A percentile compares a stretch with the other conserved stretches of the same genome.
Evolutionary conservation across 2,888 invertebrate species (phyloP).

Genomic region (Geophilus truncorum): DNA sequence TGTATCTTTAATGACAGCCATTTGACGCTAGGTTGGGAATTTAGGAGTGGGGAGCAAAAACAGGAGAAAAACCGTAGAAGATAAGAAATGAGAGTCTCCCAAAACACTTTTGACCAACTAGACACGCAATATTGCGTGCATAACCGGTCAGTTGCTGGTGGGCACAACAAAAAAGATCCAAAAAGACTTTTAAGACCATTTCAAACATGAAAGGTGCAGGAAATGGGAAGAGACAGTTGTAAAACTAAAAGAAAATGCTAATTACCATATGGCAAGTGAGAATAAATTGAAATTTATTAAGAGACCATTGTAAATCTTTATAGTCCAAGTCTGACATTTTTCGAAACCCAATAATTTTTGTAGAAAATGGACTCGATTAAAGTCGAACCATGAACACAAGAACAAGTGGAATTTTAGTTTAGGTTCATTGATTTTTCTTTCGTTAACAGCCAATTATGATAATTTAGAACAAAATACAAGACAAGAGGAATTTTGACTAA

Average conservation of each 20-base stretch:
- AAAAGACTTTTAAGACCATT: slow-evolving; percentile 6
- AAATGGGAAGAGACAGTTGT: background rate
- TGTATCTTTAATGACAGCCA: background rate
- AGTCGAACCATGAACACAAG: too few relatives aligned
- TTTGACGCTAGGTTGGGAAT: slow-evolving; percentile 20
- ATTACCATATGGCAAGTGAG: too few relatives aligned
- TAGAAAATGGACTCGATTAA: too few relatives aligned
- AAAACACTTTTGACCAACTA: background rate
- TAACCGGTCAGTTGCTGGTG: background rate
- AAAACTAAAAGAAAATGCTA: background rate
- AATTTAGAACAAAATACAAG: too few relatives aligned
- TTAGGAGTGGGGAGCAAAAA: background rate
- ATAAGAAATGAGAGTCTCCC: background rate
- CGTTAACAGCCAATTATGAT: too few relatives aligned
- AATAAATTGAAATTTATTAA: too few relatives aligned
- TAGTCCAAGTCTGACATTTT: too few relatives aligned
- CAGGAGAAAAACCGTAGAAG: background rate
- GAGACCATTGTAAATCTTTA: too few relatives aligned
- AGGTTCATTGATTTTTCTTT: too few relatives aligned
- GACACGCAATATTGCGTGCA: background rate
- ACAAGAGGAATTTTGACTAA: too few relatives aligned
- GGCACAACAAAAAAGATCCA: background rate
- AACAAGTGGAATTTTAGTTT: too few relatives aligned
- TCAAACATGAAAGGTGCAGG: background rate
- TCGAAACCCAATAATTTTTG: too few relatives aligned